phyloP scores from a whole-genome alignment of 2,888 invertebrate species.

The Tipula unca region DNA sequence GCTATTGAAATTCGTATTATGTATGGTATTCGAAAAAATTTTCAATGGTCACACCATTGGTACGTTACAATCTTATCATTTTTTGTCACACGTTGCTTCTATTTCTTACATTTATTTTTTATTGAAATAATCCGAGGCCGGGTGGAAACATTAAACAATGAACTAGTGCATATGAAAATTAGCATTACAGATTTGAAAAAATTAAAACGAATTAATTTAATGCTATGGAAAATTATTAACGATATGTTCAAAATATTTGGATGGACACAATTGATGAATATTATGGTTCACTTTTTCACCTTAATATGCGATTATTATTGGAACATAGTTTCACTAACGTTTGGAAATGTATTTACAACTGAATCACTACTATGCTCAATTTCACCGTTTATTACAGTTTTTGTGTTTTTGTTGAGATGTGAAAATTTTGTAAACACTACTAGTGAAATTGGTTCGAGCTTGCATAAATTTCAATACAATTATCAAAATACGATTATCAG shows the following conservation, averaged over 20 bases:
- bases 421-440: constrained; percentile 17
- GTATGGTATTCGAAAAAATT: constrained; percentile 8
- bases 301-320: constrained; percentile 1
- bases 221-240: not conserved
- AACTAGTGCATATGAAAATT: not conserved
- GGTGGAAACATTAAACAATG: not conserved
- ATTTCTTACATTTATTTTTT: constrained; percentile 1
- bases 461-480: constrained; percentile 14
- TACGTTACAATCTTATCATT: constrained; percentile 4
- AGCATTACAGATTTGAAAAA: not conserved
- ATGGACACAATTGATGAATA: constrained; percentile 17
- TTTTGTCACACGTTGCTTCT: not conserved
- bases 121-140: not conserved
- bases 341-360: not conserved
- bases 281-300: constrained; percentile 9
- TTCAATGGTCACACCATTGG: constrained; percentile 16
- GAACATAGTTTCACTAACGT: not conserved
- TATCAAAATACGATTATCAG: not conserved
- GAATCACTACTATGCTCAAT: not conserved
- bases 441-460: not conserved
- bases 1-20: constrained; percentile 1
- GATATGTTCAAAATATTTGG: not conserved
- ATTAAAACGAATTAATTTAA: not conserved
- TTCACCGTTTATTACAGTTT: not conserved
- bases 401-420: not conserved